Base-by-base conservation (phyloP, 2,888 invertebrate genomes). In the Sisyra terminalis region DNA sequence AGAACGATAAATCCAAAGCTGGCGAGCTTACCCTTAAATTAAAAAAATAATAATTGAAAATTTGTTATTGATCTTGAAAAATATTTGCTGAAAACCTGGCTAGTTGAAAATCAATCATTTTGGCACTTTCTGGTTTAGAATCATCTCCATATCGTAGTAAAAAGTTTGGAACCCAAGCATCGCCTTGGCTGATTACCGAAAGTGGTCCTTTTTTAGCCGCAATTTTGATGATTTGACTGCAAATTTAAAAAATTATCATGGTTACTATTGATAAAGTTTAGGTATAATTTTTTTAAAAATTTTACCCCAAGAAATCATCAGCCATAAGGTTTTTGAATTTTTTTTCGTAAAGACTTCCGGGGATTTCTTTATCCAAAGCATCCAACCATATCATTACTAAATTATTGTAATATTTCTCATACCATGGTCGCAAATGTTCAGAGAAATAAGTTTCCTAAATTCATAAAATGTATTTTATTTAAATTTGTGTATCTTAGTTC, bases 131-230 rank as follows among this genome's bases (percentile, higher is more conserved):
- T 49, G 66, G 63, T 10, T 47, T 48, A 4, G 54, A 46, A 42
- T 58, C 50, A 6, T 48, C 40, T 3, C 45, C 39, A 42, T 64
- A 63, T 35, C 69, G 67, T 7, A 70, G 70, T 1, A 83, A 55
- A 49, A 82, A 82, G 54, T 84, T 83, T n/a, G 78, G 78, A 0
- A 75, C 70, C 83, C 83, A 83, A 31, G 73, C 71, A 54, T 84
- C 83, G 0, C 82, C 83, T 45, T 83, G 81, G 0, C 70, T 72
- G 18, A 82, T 69, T 0, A 75, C 75, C 0, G 71, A 57, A 18
- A 62, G 57, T 32, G 55, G 54, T 2, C 51, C 53, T 42, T 49
- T 48, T 24, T 44, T 46, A 42, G 43, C 17, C 38, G 44, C 40
- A 14, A 41, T 39, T 36, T 36, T 32, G 18, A 43, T 15, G 29